Percentiles rank a stretch among this genome's conserved stretches.
Conservation (phyloP, 2,888 invertebrate genomes). For the Conistra vaccinii region DNA sequence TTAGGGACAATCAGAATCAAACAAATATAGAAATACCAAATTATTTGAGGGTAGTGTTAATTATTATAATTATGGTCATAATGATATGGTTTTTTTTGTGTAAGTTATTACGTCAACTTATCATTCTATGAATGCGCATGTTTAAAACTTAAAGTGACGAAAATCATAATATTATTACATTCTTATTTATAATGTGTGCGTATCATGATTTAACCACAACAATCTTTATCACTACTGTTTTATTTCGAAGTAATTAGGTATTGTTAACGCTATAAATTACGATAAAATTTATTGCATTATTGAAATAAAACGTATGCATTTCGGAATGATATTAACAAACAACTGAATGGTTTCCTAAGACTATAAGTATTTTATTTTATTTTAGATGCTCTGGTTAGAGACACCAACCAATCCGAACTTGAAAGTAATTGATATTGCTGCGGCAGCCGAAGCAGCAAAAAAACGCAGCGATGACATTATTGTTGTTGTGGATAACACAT, state of each 20-base stretch:
- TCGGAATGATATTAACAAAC: not conserved
- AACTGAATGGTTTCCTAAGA: slow-evolving; percentile 8
- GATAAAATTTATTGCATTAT: slow-evolving; percentile 54
- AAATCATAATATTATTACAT: slow-evolving; percentile 64
- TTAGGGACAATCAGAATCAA: not conserved
- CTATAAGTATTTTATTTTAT: slow-evolving; percentile 61
- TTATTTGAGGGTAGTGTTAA: not conserved
- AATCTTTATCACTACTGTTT: slow-evolving; percentile 66
- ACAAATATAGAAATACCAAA: not conserved
- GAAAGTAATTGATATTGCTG: slow-evolving; percentile 96
- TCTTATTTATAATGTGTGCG: slow-evolving; percentile 33
- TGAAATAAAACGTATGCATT: slow-evolving; percentile 30
- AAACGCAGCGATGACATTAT: slow-evolving; percentile 49
- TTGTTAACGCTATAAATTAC: slow-evolving; percentile 49
- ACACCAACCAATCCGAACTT: slow-evolving; percentile 98
- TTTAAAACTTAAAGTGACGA: slow-evolving; percentile 54
- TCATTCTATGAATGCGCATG: slow-evolving; percentile 39
- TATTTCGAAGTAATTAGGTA: slow-evolving; percentile 57
- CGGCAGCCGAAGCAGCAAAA: slow-evolving; percentile 91
- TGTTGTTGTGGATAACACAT: slow-evolving; percentile 65
- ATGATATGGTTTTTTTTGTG: not conserved
- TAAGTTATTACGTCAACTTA: slow-evolving; percentile 23
- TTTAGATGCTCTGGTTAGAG: slow-evolving; percentile 97
- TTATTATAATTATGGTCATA: not conserved
- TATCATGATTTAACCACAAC: slow-evolving; percentile 87